A percentile compares a stretch with the other conserved stretches of the same genome.
These are phyloP conservation scores for Pangasianodon gigas DNA, from an alignment of 2,113 vertebrate genomes.

Conservation along the genomic window DNA sequence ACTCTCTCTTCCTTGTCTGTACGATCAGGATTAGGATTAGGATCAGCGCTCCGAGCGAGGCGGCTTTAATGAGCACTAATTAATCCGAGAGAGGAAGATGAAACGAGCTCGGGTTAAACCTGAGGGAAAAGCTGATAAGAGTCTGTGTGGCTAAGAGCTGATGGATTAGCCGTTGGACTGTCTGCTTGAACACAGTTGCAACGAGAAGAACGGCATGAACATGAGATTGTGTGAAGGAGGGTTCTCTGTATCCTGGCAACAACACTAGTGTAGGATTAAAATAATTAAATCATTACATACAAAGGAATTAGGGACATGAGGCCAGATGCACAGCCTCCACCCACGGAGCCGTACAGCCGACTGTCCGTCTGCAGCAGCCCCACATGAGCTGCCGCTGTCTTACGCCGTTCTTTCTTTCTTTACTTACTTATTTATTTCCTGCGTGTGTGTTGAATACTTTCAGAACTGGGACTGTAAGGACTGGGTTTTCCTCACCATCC, in stretches of 20 bases:
- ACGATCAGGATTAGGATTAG: conserved; percentile 56
- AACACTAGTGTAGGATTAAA: background rate
- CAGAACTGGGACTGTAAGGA: background rate
- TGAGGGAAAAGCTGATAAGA: background rate
- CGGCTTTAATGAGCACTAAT: conserved; percentile 71
- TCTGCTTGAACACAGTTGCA: background rate
- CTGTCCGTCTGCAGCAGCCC: background rate
- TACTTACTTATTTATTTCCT: background rate
- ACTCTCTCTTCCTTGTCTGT: too few species aligned
- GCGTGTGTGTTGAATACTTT: background rate
- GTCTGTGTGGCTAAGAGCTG: background rate
- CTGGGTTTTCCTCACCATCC: background rate
- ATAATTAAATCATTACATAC: background rate
- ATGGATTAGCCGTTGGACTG: background rate
- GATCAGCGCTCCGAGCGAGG: conserved; percentile 59
- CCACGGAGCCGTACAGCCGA: background rate
- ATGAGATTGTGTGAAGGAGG: background rate
- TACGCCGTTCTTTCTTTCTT: too few species aligned
- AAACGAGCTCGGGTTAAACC: conserved; percentile 14
- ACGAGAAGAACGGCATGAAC: background rate
- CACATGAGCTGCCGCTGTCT: background rate
- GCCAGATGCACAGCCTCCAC: background rate
- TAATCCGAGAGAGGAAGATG: conserved; percentile 57
- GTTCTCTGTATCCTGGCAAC: background rate
- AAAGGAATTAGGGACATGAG: background rate